Base-by-base conservation (phyloP, 2,888 invertebrate species). In the Nomada hirtipes region DNA sequence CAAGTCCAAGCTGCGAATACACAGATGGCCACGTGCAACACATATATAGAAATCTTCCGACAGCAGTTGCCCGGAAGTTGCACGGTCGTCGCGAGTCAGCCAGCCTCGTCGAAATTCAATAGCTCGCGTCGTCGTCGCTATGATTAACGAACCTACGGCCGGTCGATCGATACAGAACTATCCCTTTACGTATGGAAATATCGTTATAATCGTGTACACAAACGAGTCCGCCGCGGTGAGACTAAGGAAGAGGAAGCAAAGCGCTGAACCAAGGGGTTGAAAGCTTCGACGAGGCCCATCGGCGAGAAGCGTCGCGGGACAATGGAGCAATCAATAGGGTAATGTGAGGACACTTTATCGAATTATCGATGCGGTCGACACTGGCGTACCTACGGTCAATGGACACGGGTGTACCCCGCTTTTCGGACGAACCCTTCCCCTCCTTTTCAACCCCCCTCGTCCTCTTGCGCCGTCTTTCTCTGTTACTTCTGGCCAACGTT, bases 271-370 rank as follows among this genome's bases (percentile, higher is more conserved):
- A 82, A 86, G 85, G 76, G 89, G 89, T 84, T 88, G 90, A 92
- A 90, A 92, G 90, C 89, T 88, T 88, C 82, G 86, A 78, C 82
- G 86, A 89, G 88, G 87, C n/a, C 87, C 90, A 88, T 90, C 89
- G 90, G 63, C 88, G 88, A 87, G 88, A 88, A 89, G 88, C 88
- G 86, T 88, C 87, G 86, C 87, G 84, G 89, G 90, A 93, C 93
- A 93, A 93, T 93, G 92, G 92, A 90, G 92, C 93, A 93, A 93
- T 93, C 93, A 93, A 93, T 93, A 93, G 92, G 92, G 93, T 93
- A 93, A 93, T 93, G 93, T 92, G 93, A 92, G 93, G 92, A 92
- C 91, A 91, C 92, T 91, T 92, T 91, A 93, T 93, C 92, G 90
- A 93, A 93, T 93, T 93, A 93, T 93, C 92, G 92, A 92, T 89